Base-by-base conservation (phyloP, 2,888 invertebrate genomes). In the Eupithecia abbreviata region DNA sequence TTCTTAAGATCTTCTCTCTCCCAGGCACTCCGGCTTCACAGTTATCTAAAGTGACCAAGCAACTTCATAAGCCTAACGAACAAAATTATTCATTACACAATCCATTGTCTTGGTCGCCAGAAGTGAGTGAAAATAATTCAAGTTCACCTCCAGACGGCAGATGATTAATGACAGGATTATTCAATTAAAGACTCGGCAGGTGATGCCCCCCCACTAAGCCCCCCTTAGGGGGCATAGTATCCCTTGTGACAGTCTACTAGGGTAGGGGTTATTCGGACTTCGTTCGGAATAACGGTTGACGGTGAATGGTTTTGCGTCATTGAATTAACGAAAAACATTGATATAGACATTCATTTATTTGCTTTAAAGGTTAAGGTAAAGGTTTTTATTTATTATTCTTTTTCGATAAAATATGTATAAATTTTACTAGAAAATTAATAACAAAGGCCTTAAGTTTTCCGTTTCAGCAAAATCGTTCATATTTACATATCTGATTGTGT, bases 111-210 rank as follows among this genome's bases (percentile, higher is more conserved):
- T 47, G 67, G 84, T 85, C 86, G 83, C 85, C 85, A 88, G 88
- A 85, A 89, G 81, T 88, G 86, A 88, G 87, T 90, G 89, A 91
- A 93, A 93, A 93, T 93, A 92, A 93, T 92, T 91, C 89, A 88
- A 91, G 91, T 91, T 94, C 93, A 92, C 89, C 89, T 91, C 89
- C 93, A 94, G 94, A 91, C 91, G 89, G 86, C n/a, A 4, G 85
- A 85, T 86, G 90, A 93, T 95, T 95, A 95, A 95, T 95, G 95
- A 93, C 90, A 87, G 88, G 93, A 95, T 95, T 95, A 95, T 95
- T 95, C 93, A 95, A 95, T 95, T 95, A 95, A 94, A 92, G 92
- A 66, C 66, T 66, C 42, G 42, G 15, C 66, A 42, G 66, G 66
- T 66, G 62, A 62, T 58, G 51, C 51, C 51, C 51, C 55, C 30